Base-by-base conservation (phyloP, 1,140 invertebrate species). In the honey bee (Apis mellifera) region DNA sequence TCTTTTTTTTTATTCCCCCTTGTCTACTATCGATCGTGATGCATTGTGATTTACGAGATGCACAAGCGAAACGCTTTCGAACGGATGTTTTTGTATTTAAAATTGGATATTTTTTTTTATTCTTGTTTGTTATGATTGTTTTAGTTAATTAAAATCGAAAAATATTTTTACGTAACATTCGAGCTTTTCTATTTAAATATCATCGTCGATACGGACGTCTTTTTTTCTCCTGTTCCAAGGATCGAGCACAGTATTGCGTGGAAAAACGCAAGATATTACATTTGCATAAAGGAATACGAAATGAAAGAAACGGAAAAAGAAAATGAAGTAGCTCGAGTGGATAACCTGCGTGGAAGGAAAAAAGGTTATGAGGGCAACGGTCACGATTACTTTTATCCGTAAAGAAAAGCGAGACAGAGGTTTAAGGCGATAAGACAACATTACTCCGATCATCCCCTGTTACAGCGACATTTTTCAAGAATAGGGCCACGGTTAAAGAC, bases 361-460 rank as follows among this genome's bases (percentile, higher is more conserved):
- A 72, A 21, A 17, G 26, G 5, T 60, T 70, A 50, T 13, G 52
- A n/a, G 5, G 23, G 11, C 13, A 8, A 1, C 3, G 12, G 23
- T 9, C 19, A 42, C 9, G 21, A 71, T 79, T 54, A 72, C 19
- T 9, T 72, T 21, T n/a, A 79, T 79, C 72, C 72, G 78, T 72
- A 48, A 54, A 26, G 50, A 64, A 72, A 64, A 72, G 9, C 21
- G 59, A 60, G 69, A 32, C 50, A 48, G 50, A 80, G 50, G 21
- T 73, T 73, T 73, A 64, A 80, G n/a, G 21, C 50, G 69, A 52
- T 80, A 80, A 73, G 59, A 65, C 68, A 59, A 54, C 69, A 48
- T 73, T 73, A 57, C 70, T 54, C 59, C 11, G 71, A 65, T 81
- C 78, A 50, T 48, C 23, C 21, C 17, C 1, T 52, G 21, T 50